A percentile compares a stretch with the other conserved stretches of the same genome.
Evolutionary conservation across 2,888 invertebrate species (phyloP).

Genomic region (Macrosoma leucophasiata): DNA sequence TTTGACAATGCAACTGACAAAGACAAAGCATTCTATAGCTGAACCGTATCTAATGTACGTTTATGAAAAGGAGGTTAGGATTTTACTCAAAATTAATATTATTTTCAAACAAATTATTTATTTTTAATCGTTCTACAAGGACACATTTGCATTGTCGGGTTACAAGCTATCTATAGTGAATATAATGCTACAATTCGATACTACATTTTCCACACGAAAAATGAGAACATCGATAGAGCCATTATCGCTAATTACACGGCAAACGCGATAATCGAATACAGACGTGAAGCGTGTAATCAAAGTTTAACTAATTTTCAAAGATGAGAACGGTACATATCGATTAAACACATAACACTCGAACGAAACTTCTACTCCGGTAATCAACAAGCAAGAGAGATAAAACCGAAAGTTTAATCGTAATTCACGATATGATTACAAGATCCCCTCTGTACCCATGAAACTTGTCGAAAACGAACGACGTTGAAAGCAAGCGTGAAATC

Average conservation of each 20-base stretch:
- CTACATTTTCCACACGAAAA: slow-evolving; percentile 2
- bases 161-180: too few species aligned
- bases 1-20: too few species aligned
- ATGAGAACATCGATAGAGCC: slow-evolving; percentile 12
- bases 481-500: slow-evolving; percentile 58
- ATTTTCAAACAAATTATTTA: neutral
- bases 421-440: slow-evolving; percentile 51
- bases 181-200: too few species aligned
- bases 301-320: slow-evolving; percentile 43
- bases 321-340: slow-evolving; percentile 46
- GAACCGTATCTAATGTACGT: too few species aligned
- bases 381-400: slow-evolving; percentile 51
- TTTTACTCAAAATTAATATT: neutral
- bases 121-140: neutral
- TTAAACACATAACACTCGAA: slow-evolving; percentile 44
- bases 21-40: too few species aligned
- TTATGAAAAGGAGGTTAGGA: slow-evolving; percentile 10
- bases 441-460: slow-evolving; percentile 38
- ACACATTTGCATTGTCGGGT: too few species aligned
- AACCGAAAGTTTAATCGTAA: slow-evolving; percentile 58
- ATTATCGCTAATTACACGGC: slow-evolving; percentile 14
- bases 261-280: slow-evolving; percentile 24
- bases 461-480: slow-evolving; percentile 35
- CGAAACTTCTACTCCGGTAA: slow-evolving; percentile 48
- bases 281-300: slow-evolving; percentile 36